phyloP scores from a whole-genome alignment of 2,888 invertebrate genomes.

The Cataglyphis albicans region DNA sequence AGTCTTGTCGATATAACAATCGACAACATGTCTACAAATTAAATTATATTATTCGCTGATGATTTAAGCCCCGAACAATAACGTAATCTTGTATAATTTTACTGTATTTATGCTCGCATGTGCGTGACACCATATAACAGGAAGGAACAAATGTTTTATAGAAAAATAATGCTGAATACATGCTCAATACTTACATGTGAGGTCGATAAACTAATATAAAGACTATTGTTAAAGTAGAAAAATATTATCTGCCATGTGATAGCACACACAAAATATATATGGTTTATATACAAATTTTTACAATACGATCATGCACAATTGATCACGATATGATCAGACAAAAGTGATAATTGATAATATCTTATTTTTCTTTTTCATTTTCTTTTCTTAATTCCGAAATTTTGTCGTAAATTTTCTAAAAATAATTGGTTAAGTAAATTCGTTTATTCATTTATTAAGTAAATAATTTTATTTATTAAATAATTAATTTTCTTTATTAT shows the following conservation, averaged over 20 bases:
- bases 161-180: conserved; percentile 2
- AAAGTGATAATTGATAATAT: background rate
- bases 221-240: background rate
- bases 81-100: conserved; percentile 7
- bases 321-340: background rate
- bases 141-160: conserved; percentile 2
- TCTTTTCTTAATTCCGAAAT: background rate
- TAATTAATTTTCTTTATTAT: background rate
- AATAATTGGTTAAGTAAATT: background rate
- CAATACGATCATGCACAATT: background rate
- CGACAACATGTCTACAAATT: conserved; percentile 5
- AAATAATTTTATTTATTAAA: too few species aligned
- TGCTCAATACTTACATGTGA: background rate
- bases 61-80: background rate
- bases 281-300: background rate
- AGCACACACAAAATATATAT: too few species aligned
- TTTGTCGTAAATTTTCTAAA: background rate
- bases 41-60: conserved; percentile 21
- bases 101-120: conserved; percentile 8
- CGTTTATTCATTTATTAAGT: background rate
- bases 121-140: conserved; percentile 14
- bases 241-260: background rate
- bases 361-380: background rate
- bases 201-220: conserved; percentile 25
- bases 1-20: conserved; percentile 16